phyloP scores from a whole-genome alignment of 2,888 invertebrate genomes.

The Allygus modestus region DNA sequence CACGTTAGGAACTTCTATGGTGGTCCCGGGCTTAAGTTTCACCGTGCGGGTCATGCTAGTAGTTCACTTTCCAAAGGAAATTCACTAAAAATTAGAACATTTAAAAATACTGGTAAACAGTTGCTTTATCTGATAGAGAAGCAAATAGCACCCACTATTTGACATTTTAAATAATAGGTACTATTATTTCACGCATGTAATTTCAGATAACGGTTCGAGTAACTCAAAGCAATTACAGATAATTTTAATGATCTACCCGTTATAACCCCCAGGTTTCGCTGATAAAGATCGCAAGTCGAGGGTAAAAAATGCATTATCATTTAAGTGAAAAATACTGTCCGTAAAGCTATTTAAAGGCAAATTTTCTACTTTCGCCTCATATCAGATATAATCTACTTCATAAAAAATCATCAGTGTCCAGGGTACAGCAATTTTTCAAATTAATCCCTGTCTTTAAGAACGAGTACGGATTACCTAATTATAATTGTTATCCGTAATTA shows the following conservation, averaged over 20 bases:
- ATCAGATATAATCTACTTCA: background rate
- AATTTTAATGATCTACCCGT: background rate
- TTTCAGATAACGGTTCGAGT: background rate
- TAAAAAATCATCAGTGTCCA: slow-evolving; percentile 22
- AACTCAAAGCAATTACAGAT: background rate
- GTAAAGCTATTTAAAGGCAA: background rate
- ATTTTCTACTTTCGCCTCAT: slow-evolving; percentile 14
- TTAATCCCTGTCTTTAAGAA: slow-evolving; percentile 14
- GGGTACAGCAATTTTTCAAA: slow-evolving; percentile 18
- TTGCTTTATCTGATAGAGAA: too few species aligned
- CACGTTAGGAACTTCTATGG: too few species aligned
- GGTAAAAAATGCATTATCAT: slow-evolving; percentile 20
- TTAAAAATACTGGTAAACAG: too few species aligned
- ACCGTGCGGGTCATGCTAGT: too few species aligned
- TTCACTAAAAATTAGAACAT: too few species aligned
- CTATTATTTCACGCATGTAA: background rate
- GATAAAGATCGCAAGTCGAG: background rate
- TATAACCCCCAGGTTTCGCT: background rate
- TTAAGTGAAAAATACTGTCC: slow-evolving; percentile 1
- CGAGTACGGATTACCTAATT: slow-evolving; percentile 14
- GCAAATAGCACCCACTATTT: background rate
- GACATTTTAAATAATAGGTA: slow-evolving; percentile 11
- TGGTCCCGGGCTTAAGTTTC: too few species aligned
- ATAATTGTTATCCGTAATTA: background rate
- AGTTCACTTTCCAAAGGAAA: too few species aligned